Evolutionary conservation across 2,888 invertebrate genomes (phyloP).

Genomic region (Ophion costatus): DNA sequence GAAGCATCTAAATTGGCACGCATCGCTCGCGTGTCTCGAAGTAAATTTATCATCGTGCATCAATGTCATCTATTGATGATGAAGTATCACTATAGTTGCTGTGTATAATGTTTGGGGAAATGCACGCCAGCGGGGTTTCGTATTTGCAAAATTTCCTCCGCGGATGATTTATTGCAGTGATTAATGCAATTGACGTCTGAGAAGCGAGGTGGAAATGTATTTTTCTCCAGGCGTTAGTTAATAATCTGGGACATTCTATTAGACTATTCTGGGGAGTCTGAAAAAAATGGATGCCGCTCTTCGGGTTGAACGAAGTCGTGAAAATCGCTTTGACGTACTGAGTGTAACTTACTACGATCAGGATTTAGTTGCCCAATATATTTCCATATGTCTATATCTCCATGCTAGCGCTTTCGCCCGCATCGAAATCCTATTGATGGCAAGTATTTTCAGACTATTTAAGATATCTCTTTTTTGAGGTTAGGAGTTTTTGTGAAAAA

Average conservation of each 20-base stretch:
- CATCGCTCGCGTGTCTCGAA: conserved; percentile 45
- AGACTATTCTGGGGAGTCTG: background rate
- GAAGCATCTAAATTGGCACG: conserved; percentile 47
- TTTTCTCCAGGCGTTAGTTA: background rate
- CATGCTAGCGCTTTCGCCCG: too few relatives aligned
- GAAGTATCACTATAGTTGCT: background rate
- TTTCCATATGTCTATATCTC: too few relatives aligned
- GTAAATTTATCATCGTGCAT: conserved; percentile 48
- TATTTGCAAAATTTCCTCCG: conserved; percentile 14
- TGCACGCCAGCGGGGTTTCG: background rate
- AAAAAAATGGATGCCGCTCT: too few relatives aligned
- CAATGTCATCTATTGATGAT: background rate
- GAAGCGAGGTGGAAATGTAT: background rate
- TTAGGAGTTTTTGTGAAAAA: too few relatives aligned
- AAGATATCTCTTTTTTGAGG: too few relatives aligned
- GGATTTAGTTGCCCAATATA: too few relatives aligned
- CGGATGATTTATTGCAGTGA: conserved; percentile 29
- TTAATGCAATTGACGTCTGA: background rate
- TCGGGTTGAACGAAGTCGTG: too few relatives aligned
- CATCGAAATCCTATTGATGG: too few relatives aligned
- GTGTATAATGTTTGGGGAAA: background rate
- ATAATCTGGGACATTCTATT: background rate
- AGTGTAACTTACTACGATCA: too few relatives aligned
- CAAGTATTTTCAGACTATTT: too few relatives aligned
- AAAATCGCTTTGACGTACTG: too few relatives aligned